Evolutionary conservation across 2,888 invertebrate species (phyloP).

Genomic region (Diarsia rubi): DNA sequence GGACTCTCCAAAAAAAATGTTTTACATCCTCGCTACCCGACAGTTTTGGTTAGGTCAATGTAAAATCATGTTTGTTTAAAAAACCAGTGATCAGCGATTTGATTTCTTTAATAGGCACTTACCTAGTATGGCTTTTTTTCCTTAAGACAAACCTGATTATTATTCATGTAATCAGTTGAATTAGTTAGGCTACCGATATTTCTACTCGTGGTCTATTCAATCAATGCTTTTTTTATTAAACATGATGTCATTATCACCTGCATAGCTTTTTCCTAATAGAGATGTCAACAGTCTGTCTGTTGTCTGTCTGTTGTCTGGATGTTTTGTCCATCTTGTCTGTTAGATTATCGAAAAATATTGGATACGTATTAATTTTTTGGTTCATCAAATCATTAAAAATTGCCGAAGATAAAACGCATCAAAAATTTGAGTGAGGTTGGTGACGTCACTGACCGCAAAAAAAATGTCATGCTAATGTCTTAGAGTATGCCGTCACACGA

Average conservation of each 20-base stretch:
- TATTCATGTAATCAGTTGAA: slow-evolving; percentile 27
- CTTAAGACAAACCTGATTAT: slow-evolving; percentile 9
- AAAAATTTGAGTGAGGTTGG: no score
- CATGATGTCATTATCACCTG: neutral
- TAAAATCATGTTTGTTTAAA: slow-evolving; percentile 40
- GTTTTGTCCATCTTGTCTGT: no score
- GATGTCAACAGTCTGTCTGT: no score
- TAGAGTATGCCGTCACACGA: no score
- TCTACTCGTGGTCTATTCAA: neutral
- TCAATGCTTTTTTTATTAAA: neutral
- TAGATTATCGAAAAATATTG: no score
- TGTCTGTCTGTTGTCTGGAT: no score
- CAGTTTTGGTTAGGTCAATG: neutral
- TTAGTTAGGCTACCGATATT: slow-evolving; percentile 28
- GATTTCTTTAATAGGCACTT: slow-evolving; percentile 10
- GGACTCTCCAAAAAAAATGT: neutral
- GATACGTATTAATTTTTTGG: no score
- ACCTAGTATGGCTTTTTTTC: slow-evolving; percentile 17
- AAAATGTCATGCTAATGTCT: no score
- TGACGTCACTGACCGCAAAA: no score
- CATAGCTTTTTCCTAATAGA: neutral
- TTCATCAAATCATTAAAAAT: no score
- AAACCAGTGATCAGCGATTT: neutral
- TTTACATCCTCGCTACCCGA: neutral
- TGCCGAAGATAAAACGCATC: no score